Evolutionary conservation across 2,888 invertebrate species (phyloP), one percentile per base, ranked within the genome.

Genomic region (Sepiola atlantica): DNA sequence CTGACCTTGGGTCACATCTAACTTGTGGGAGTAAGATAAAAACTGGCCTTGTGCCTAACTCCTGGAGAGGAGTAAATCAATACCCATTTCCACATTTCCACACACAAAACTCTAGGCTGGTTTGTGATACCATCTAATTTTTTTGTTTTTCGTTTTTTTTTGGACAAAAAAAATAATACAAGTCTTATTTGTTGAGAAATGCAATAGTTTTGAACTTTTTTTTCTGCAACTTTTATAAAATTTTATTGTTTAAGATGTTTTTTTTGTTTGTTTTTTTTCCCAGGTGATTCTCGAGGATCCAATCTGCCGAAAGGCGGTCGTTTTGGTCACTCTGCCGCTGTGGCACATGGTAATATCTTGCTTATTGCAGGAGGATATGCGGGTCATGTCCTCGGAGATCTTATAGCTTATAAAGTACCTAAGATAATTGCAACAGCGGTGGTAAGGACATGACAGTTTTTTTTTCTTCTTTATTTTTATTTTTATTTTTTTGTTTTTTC

Each of bases 321-420:
- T 10, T 99, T 99, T 97, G 99, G 99, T 1, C 99, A 99, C 96
- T 98, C 98, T 0, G 98, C 99, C 8, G 98, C 98, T 10, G 98
- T 99, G 35, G 98, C 98, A 94, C 98, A 98, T 91, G 98, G 98
- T 32, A 99, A 99, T 96, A 98, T 98, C 6, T 97, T 99, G 94
- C 97, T 99, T 0, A 98, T 99, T 94, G 98, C 98, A 35, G 99
- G 99, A 1, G 99, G 99, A 90, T 99, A 99, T 97, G 99, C 99
- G 96, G 99, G 99, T 21, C 98, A 98, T 97, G 98, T 99, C 0
- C 98, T 99, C 96, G 97, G 97, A 45, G 99, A 99, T 97, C 98
- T 99, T 0, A 98, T 99, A 95, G 99, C 98, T 0, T 99, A 98
- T 96, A 98, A 98, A 28, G 98, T 99, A 94, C 99, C 99, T 0